Percentiles rank a stretch among this genome's conserved stretches.
These are phyloP conservation scores for Lycorma delicatula DNA, from an alignment of 1,140 invertebrate genomes.

Conservation along the genomic window DNA sequence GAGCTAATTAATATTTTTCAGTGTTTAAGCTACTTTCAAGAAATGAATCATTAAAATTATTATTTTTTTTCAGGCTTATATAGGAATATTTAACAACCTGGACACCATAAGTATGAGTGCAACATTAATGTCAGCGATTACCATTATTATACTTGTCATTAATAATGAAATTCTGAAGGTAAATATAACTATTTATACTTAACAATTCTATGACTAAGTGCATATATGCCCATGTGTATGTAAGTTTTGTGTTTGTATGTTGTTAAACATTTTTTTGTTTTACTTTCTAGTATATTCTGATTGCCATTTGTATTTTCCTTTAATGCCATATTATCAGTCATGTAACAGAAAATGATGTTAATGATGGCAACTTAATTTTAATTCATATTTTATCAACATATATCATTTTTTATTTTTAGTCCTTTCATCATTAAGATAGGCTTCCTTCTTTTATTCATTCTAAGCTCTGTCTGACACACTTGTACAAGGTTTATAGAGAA, in stretches of 20 bases:
- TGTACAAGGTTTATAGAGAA: no score
- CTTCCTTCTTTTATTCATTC: no score
- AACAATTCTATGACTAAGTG: conserved; percentile 24
- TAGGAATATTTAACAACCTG: conserved; percentile 52
- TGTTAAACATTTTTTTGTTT: background rate
- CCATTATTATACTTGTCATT: conserved; percentile 58
- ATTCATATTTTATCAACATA: no score
- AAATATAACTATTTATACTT: conserved; percentile 21
- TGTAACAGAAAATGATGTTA: no score
- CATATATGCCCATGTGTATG: background rate
- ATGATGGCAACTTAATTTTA: no score
- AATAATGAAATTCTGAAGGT: conserved; percentile 78
- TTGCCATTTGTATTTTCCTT: background rate
- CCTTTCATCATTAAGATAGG: no score
- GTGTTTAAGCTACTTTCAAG: no score
- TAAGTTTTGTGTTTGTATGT: background rate
- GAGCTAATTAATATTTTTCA: no score
- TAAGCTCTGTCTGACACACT: no score
- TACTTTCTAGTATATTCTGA: background rate
- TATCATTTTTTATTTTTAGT: no score
- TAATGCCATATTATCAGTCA: no score
- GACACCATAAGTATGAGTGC: conserved; percentile 53
- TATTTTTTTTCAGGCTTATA: conserved; percentile 52
- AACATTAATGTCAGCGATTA: conserved; percentile 56
- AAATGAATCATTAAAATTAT: no score